Percentiles rank a stretch among this genome's conserved stretches.
Evolutionary conservation across 2,797 vertebrate genomes (phyloP).

Genomic region (Anguilla pacifica): DNA sequence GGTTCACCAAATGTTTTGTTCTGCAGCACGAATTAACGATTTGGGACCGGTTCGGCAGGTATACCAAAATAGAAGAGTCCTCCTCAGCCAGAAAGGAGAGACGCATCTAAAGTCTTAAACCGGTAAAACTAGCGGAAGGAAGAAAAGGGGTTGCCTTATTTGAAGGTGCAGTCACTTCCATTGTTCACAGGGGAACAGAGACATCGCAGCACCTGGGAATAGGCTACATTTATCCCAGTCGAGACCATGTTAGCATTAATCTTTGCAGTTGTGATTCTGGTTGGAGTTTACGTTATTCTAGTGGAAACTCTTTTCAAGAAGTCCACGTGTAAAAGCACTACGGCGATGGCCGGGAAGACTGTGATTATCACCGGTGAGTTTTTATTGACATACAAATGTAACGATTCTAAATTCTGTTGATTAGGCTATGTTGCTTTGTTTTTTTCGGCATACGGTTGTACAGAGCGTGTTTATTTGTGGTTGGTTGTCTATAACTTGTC

Average conservation of each 20-base stretch:
- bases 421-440: not conserved
- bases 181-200: no score
- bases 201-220: not conserved
- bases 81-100: not conserved
- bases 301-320: constrained; percentile 70
- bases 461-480: no score
- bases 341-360: constrained; percentile 75
- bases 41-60: not conserved
- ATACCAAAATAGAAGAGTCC: not conserved
- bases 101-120: constrained; percentile 2
- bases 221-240: not conserved
- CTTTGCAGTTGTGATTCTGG: constrained; percentile 45
- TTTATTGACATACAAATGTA: not conserved
- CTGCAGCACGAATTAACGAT: not conserved
- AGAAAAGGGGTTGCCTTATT: not conserved
- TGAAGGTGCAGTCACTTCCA: not conserved
- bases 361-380: constrained; percentile 78
- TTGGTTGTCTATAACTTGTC: not conserved
- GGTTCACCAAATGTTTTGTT: not conserved
- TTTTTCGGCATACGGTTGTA: not conserved
- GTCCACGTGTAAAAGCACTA: constrained; percentile 64
- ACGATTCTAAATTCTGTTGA: not conserved
- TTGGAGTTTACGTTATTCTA: constrained; percentile 61
- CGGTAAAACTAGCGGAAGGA: constrained; percentile 8
- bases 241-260: constrained; percentile 58